Conservation (phyloP, 2,113 vertebrate species). For the Triplophysa rosa region DNA sequence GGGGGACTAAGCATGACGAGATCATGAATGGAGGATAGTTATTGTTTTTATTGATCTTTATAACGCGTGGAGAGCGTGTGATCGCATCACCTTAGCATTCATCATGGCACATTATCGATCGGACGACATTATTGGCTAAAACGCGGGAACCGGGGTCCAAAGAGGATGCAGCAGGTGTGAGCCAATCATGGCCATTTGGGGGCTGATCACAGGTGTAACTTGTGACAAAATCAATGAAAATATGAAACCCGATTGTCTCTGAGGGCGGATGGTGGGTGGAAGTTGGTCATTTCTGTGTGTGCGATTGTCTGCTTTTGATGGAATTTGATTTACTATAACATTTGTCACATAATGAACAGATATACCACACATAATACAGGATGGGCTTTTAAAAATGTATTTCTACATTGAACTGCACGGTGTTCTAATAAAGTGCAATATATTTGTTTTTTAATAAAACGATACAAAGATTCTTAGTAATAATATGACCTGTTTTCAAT, state of each 20-base stretch:
- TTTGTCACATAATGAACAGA: neutral
- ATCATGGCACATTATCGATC: slow-evolving; percentile 67
- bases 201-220: slow-evolving; percentile 6
- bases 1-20: slow-evolving; percentile 65
- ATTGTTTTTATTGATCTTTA: slow-evolving; percentile 85
- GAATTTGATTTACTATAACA: neutral
- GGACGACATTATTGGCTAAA: slow-evolving; percentile 10
- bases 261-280: neutral
- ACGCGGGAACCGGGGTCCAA: slow-evolving; percentile 52
- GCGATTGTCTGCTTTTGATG: neutral
- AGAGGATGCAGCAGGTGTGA: slow-evolving; percentile 7
- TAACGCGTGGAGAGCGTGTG: slow-evolving; percentile 63
- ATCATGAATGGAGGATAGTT: slow-evolving; percentile 74
- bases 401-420: too few relatives aligned
- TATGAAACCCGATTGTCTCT: neutral
- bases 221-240: slow-evolving; percentile 34
- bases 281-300: neutral
- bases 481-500: too few relatives aligned
- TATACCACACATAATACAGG: neutral
- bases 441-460: too few relatives aligned
- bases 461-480: too few relatives aligned
- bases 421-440: too few relatives aligned
- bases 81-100: slow-evolving; percentile 69
- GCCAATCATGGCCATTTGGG: slow-evolving; percentile 1
- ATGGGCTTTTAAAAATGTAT: too few relatives aligned